A percentile compares a stretch with the other conserved stretches of the same genome.
Conservation (phyloP, 2,113 vertebrate species). For the Corythaeola cristata region DNA sequence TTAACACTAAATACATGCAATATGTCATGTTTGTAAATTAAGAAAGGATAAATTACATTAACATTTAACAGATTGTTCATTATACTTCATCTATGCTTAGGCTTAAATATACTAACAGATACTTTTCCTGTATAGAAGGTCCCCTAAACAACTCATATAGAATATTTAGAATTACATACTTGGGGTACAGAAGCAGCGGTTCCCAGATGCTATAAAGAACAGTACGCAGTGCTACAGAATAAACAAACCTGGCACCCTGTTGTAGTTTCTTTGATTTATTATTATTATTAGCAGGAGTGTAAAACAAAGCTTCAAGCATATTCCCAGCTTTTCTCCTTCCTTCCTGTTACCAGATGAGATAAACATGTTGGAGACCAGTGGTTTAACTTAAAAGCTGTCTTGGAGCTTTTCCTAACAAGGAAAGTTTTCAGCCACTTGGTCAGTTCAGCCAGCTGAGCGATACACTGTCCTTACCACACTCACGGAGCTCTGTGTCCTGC, state of each 20-base stretch:
- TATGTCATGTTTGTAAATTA: constrained; percentile 76
- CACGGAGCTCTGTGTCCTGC: background rate
- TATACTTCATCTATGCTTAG: constrained; percentile 53
- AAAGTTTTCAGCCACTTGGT: background rate
- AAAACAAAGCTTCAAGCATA: background rate
- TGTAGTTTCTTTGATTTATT: background rate
- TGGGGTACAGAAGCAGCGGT: background rate
- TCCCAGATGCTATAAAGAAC: background rate
- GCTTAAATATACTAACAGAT: constrained; percentile 49
- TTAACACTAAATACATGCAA: constrained; percentile 75
- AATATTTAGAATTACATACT: background rate
- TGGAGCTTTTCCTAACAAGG: background rate
- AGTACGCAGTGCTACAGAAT: background rate
- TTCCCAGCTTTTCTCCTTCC: background rate
- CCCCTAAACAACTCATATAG: constrained; percentile 4
- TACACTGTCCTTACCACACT: too few species aligned
- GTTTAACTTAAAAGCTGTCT: background rate
- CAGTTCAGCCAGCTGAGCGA: background rate
- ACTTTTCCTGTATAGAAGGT: background rate
- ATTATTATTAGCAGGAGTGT: background rate
- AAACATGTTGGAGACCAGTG: background rate
- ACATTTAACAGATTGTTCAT: constrained; percentile 71
- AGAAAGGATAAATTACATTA: constrained; percentile 74
- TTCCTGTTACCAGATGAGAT: background rate
- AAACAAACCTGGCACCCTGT: background rate